A percentile compares a stretch with the other conserved stretches of the same genome.
Evolutionary conservation across 2,888 invertebrate genomes (phyloP).

Genomic region (Lagria hirta): DNA sequence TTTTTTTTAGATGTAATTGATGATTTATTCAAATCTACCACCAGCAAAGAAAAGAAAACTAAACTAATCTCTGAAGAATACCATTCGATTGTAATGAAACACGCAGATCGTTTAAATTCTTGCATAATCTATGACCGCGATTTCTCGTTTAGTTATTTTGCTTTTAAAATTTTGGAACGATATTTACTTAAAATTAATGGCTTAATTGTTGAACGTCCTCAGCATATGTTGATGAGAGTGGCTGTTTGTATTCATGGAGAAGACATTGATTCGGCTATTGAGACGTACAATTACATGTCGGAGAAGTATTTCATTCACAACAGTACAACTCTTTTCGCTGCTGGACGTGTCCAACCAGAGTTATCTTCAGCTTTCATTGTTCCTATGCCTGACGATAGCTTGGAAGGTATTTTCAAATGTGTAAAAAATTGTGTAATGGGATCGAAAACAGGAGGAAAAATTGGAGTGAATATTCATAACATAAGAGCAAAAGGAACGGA

Average conservation of each 20-base stretch:
- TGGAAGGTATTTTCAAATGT: constrained; percentile 93
- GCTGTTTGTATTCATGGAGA: constrained; percentile 94
- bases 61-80: constrained; percentile 88
- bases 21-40: constrained; percentile 77
- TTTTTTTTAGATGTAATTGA: constrained; percentile 84
- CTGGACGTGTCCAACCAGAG: constrained; percentile 89
- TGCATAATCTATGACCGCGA: constrained; percentile 97
- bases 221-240: constrained; percentile 98
- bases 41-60: constrained; percentile 67
- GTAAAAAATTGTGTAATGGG: constrained; percentile 91
- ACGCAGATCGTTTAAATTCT: constrained; percentile 90
- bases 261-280: constrained; percentile 88
- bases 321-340: constrained; percentile 95
- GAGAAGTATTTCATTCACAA: constrained; percentile 98
- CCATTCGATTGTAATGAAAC: constrained; percentile 76
- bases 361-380: constrained; percentile 94
- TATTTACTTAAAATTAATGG: constrained; percentile 90
- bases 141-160: constrained; percentile 96
- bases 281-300: constrained; percentile 94
- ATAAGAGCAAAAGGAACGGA: constrained; percentile 89
- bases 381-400: constrained; percentile 92
- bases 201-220: constrained; percentile 94
- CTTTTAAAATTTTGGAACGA: constrained; percentile 96
- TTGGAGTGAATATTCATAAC: constrained; percentile 94
- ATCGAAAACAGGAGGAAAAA: constrained; percentile 96